Evolutionary conservation across 2,888 invertebrate genomes (phyloP), one percentile per base, ranked within the genome.

Genomic region (Ormyrus nitidulus): DNA sequence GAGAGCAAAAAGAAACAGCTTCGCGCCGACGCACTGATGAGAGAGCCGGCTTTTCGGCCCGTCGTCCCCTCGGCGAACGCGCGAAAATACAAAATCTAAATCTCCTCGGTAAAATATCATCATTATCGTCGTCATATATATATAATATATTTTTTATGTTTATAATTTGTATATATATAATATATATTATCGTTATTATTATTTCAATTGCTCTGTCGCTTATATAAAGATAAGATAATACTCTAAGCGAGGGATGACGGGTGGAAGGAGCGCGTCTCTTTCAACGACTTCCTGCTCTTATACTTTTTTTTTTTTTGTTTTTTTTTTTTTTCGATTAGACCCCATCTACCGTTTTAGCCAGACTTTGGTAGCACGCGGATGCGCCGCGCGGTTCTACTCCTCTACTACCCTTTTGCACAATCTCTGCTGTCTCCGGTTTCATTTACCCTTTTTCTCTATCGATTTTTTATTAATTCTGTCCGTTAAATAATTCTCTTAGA

Each of bases 41-140:
- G 69, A 79, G 80, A 73, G 83, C 72, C 48, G 46, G 53, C 34
- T 58, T 78, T 75, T 84, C 86, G 85, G 84, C 85, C 86, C 85
- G 84, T 81, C 88, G 84, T 85, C 85, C 86, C 85, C 59, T 85
- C 87, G 86, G 82, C 85, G 85, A 86, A 87, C 86, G 85, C 86
- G 87, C 86, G 85, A 86, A 85, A 89, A 89, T 89, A 90, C 88
- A 90, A 89, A 89, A 89, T 89, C 88, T 89, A 89, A 88, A 87
- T 89, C 86, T 88, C 85, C 84, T 86, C 88, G 87, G 88, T 87
- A 89, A 89, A 89, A 88, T 88, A 89, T 88, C 85, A 86, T 86
- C 82, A 89, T 88, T 85, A 86, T 86, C 82, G 71, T 85, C 82
- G 82, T 84, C 84, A 77, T 82, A 77, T 84, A 81, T 84, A 82